phyloP scores from a whole-genome alignment of 2,797 vertebrate genomes.

The Hoplostethus atlanticus region DNA sequence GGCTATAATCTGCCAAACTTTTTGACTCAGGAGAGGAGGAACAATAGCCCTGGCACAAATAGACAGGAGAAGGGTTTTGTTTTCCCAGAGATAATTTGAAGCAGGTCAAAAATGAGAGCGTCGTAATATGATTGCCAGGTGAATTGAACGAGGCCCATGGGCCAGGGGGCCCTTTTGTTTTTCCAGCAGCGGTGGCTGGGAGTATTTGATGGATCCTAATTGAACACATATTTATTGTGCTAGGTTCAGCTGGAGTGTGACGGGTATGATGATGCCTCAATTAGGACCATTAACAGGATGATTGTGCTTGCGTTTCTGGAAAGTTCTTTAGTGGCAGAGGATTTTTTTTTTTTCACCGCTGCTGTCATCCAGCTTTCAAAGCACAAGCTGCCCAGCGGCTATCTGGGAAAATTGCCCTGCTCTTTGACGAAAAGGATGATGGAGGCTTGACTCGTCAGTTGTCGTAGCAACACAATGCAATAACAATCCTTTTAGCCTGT shows the following conservation, averaged over 20 bases:
- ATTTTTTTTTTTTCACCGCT: slow-evolving; percentile 25
- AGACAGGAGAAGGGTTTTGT: slow-evolving; percentile 66
- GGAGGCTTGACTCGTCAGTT: slow-evolving; percentile 62
- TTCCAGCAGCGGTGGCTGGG: slow-evolving; percentile 69
- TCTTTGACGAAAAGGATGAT: slow-evolving; percentile 61
- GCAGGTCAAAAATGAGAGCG: slow-evolving; percentile 72
- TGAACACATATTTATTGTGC: slow-evolving; percentile 80
- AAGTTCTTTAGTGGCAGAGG: slow-evolving; percentile 56
- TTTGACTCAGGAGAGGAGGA: slow-evolving; percentile 59
- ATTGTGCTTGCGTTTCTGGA: slow-evolving; percentile 72
- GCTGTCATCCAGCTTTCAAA: slow-evolving; percentile 58
- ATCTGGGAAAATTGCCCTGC: slow-evolving; percentile 65
- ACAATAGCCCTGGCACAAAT: slow-evolving; percentile 69
- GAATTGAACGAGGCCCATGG: slow-evolving; percentile 70
- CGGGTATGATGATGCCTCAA: slow-evolving; percentile 75
- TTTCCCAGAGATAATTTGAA: slow-evolving; percentile 80
- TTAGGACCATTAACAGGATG: slow-evolving; percentile 80
- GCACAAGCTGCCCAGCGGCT: slow-evolving; percentile 50
- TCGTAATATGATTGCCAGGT: slow-evolving; percentile 77
- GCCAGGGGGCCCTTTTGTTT: slow-evolving; percentile 71
- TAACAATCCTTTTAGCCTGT: slow-evolving; percentile 70
- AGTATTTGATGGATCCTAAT: slow-evolving; percentile 76
- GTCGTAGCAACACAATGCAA: slow-evolving; percentile 66
- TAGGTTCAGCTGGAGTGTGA: slow-evolving; percentile 78
- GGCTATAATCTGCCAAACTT: slow-evolving; percentile 77